These are phyloP conservation scores for Melinaea menophilus DNA, from an alignment of 2,888 invertebrate species.

Conservation along the genomic window DNA sequence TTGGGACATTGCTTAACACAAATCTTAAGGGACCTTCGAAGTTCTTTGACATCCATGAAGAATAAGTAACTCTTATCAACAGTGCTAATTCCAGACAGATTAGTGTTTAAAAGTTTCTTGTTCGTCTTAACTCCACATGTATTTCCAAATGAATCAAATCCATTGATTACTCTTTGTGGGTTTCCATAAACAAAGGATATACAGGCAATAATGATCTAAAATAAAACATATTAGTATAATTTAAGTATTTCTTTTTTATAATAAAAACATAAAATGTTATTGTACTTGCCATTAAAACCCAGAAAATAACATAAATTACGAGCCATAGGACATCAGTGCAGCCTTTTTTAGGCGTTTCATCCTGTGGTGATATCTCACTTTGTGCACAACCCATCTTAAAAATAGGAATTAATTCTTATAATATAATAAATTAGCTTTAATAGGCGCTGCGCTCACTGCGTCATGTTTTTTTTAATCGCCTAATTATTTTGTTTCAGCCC, in stretches of 20 bases:
- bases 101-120: slow-evolving; percentile 83
- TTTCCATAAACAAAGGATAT: slow-evolving; percentile 94
- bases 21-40: slow-evolving; percentile 88
- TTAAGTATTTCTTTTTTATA: neutral
- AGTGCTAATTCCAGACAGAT: slow-evolving; percentile 89
- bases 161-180: slow-evolving; percentile 90
- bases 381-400: slow-evolving; percentile 81
- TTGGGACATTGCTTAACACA: slow-evolving; percentile 94
- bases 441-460: neutral
- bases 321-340: slow-evolving; percentile 93
- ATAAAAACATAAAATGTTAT: neutral
- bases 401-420: neutral
- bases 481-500: too few species aligned
- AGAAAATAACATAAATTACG: slow-evolving; percentile 86
- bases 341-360: slow-evolving; percentile 80
- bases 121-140: slow-evolving; percentile 92
- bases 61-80: slow-evolving; percentile 87
- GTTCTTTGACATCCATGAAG: slow-evolving; percentile 88
- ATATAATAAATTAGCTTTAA: neutral
- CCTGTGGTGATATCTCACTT: slow-evolving; percentile 80
- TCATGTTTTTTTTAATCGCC: neutral
- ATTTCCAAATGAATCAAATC: slow-evolving; percentile 96
- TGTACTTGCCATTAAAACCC: slow-evolving; percentile 87
- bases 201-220: slow-evolving; percentile 87
- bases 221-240: slow-evolving; percentile 21